Evolutionary conservation across 2,888 invertebrate species (phyloP), one percentile per base, ranked within the genome.

Genomic region (Mythimna lalbum): DNA sequence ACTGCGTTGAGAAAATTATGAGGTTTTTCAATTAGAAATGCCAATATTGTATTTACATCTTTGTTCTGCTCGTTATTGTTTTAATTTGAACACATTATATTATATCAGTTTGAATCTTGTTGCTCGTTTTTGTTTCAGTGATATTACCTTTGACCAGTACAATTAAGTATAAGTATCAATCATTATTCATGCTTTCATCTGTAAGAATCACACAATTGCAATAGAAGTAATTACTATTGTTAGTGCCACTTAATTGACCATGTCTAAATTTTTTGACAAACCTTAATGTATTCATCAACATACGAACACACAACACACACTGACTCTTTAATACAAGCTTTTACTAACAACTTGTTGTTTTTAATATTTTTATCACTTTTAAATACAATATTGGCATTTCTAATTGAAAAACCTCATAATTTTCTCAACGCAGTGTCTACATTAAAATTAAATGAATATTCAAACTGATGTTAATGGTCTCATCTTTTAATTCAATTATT

Each of bases 381-480:
- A 55, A 74, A 39, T 19, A 10, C 23, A 62, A 39, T 77, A 21
- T 78, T 57, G 59, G n/a, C 17, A 71, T n/a, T 39, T 47, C 57
- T 62, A 52, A 78, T 71, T 59, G 55, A 55, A 75, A 78, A 72
- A 67, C 67, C 68, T 63, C 63, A 72, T n/a, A 12, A 19, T 50
- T 56, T 61, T 61, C 56, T 43, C 61, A 68, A 57, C 14, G 10
- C 33, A 33, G 49, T 71, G 49, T 63, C 59, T 71, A 69, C 57
- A 53, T 47, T 76, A 67, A 52, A 74, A 43, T 33, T 27, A 62
- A 17, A 65, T 86, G 78, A 83, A 82, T 83, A 86, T 86, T 77
- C 74, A 85, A 61, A 14, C 27, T 73, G 78, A 85, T 86, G 81
- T 70, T 79, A 89, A 87, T 85, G 80, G 80, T 81, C 82, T 88